Percentiles rank a stretch among this genome's conserved stretches.
These are phyloP conservation scores for Catocala nupta DNA, from an alignment of 2,888 invertebrate genomes.

Conservation along the genomic window DNA sequence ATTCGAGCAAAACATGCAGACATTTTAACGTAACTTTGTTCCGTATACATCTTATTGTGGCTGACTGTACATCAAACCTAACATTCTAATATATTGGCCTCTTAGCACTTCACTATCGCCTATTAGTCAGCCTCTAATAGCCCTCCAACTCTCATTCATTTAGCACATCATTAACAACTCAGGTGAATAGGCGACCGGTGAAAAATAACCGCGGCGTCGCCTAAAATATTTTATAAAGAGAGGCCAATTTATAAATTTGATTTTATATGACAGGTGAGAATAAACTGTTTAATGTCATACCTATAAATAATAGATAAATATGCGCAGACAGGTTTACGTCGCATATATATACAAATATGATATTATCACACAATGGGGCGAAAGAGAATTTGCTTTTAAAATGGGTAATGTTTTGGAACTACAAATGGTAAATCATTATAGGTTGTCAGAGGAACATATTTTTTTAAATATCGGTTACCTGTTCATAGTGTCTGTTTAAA, in stretches of 20 bases:
- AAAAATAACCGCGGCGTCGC: conserved; percentile 25
- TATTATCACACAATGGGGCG: neutral
- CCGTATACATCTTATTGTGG: too few species aligned
- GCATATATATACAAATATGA: neutral
- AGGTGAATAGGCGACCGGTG: conserved; percentile 23
- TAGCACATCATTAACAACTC: conserved; percentile 31
- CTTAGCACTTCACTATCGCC: conserved; percentile 14
- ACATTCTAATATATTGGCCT: conserved; percentile 11
- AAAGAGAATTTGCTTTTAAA: neutral
- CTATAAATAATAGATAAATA: conserved; percentile 9
- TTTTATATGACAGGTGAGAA: conserved; percentile 37
- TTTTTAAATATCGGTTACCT: too few species aligned
- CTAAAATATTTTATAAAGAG: conserved; percentile 24
- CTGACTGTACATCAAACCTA: conserved; percentile 13
- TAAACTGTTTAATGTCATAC: conserved; percentile 13
- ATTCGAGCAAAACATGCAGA: too few species aligned
- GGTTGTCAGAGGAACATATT: too few species aligned
- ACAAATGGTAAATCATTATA: too few species aligned
- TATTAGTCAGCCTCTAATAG: conserved; percentile 29
- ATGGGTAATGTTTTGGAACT: too few species aligned
- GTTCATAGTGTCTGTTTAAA: too few species aligned
- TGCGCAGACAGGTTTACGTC: neutral
- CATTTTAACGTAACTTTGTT: too few species aligned
- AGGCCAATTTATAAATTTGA: conserved; percentile 44
- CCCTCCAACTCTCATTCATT: conserved; percentile 17